Percentiles rank a stretch among this genome's conserved stretches.
These are phyloP conservation scores for Yponomeuta evonymella DNA, from an alignment of 2,888 invertebrate genomes.

Conservation along the genomic window DNA sequence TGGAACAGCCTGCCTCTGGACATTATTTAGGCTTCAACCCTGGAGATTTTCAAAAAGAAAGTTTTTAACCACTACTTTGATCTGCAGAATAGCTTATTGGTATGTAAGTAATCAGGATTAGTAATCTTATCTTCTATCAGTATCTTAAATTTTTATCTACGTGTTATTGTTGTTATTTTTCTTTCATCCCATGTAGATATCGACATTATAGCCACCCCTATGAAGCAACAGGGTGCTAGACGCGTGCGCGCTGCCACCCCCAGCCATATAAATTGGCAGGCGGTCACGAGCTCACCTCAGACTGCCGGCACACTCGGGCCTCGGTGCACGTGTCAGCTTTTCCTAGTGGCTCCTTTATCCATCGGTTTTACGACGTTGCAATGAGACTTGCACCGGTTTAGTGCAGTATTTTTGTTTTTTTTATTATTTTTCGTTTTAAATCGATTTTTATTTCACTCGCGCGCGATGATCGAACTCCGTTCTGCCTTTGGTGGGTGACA, in stretches of 20 bases:
- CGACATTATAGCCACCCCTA: conserved; percentile 32
- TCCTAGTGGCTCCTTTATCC: conserved; percentile 15
- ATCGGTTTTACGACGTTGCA: conserved; percentile 2
- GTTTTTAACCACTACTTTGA: too few species aligned
- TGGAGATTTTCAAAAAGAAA: too few species aligned
- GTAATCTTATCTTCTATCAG: too few species aligned
- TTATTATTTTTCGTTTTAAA: not conserved
- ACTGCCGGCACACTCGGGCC: conserved; percentile 48
- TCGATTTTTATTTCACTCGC: not conserved
- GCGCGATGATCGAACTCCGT: not conserved
- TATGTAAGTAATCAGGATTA: too few species aligned
- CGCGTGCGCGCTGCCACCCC: conserved; percentile 70
- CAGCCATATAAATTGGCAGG: conserved; percentile 48
- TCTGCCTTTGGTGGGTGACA: not conserved
- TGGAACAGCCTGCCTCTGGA: not conserved
- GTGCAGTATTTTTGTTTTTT: not conserved
- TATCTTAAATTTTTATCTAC: too few species aligned
- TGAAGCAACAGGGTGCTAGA: conserved; percentile 74
- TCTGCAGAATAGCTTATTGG: too few species aligned
- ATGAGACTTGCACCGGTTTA: conserved; percentile 6
- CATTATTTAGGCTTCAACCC: too few species aligned
- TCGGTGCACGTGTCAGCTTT: conserved; percentile 35
- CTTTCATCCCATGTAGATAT: not conserved
- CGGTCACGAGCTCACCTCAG: conserved; percentile 42
- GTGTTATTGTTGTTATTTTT: too few species aligned